A percentile compares a stretch with the other conserved stretches of the same genome.
phyloP scores from a whole-genome alignment of 2,797 vertebrate genomes.

The Chaetophractus vellerosus region DNA sequence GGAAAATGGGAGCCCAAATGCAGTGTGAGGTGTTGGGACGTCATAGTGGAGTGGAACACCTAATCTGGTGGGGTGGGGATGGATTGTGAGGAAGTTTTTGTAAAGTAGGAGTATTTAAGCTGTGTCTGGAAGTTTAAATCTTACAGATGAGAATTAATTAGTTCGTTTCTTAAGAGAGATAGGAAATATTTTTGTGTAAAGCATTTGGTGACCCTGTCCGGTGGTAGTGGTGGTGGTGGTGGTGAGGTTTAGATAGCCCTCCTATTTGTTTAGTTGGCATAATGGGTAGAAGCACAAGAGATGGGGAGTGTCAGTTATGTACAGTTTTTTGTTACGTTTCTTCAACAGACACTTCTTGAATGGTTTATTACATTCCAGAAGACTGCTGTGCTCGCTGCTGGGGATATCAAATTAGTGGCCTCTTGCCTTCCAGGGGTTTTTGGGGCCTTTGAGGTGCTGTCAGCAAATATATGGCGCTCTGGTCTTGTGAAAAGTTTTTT shows the following conservation, averaged over 20 bases:
- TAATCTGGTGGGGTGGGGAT: neutral
- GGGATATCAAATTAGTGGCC: neutral
- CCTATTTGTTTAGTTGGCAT: neutral
- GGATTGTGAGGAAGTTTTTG: neutral
- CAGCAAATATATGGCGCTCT: neutral
- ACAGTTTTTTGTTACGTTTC: neutral
- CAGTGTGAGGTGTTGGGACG: neutral
- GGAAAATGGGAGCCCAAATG: neutral
- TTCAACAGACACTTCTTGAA: neutral
- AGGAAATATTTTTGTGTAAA: neutral
- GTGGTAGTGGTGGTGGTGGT: neutral
- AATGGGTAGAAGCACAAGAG: neutral
- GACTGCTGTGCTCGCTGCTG: neutral
- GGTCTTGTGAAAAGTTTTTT: neutral
- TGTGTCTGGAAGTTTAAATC: neutral
- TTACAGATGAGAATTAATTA: neutral
- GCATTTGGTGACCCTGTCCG: neutral
- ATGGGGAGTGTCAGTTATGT: neutral
- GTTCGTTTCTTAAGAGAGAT: neutral
- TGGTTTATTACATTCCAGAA: neutral
- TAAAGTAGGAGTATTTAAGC: neutral
- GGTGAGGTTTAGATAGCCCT: neutral
- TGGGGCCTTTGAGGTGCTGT: neutral
- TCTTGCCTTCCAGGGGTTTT: neutral
- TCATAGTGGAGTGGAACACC: too few species aligned